phyloP scores from a whole-genome alignment of 53 echinoderm and acorn worm species.

The Echinometra lucunter region DNA sequence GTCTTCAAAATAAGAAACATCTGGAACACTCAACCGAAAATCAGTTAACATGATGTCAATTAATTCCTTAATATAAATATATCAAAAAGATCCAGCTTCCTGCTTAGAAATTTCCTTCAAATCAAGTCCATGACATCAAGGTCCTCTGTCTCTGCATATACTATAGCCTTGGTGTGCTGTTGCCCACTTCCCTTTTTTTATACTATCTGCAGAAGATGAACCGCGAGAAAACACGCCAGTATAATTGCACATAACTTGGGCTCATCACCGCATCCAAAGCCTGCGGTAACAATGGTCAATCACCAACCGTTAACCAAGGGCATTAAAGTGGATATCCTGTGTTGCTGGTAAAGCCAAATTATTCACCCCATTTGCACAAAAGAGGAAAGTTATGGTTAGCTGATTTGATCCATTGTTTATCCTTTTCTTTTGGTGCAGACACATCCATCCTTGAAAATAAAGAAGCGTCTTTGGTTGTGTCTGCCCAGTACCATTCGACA shows the following conservation, averaged over 20 bases:
- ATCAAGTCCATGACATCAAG: constrained; percentile 6
- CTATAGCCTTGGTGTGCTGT: background rate
- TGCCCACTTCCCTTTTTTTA: background rate
- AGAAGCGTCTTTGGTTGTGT: background rate
- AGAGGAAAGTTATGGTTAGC: background rate
- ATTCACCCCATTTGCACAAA: constrained; percentile 39
- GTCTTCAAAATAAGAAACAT: constrained; percentile 43
- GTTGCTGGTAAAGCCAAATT: background rate
- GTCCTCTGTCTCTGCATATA: background rate
- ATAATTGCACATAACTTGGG: constrained; percentile 37
- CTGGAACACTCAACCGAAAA: constrained; percentile 26
- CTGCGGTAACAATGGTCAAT: constrained; percentile 5
- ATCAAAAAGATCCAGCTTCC: background rate
- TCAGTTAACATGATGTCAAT: constrained; percentile 43
- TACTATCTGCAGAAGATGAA: background rate
- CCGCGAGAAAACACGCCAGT: constrained; percentile 9
- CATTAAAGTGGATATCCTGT: constrained; percentile 35
- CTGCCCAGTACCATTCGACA: background rate
- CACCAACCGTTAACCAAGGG: constrained; percentile 15
- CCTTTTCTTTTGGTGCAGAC: background rate
- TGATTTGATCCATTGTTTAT: constrained; percentile 7
- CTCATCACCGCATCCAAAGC: constrained; percentile 13
- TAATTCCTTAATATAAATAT: background rate
- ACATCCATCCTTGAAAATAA: background rate
- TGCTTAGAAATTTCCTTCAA: background rate